Conservation (phyloP, 2,797 vertebrate genomes). For the Fratercula arctica region DNA sequence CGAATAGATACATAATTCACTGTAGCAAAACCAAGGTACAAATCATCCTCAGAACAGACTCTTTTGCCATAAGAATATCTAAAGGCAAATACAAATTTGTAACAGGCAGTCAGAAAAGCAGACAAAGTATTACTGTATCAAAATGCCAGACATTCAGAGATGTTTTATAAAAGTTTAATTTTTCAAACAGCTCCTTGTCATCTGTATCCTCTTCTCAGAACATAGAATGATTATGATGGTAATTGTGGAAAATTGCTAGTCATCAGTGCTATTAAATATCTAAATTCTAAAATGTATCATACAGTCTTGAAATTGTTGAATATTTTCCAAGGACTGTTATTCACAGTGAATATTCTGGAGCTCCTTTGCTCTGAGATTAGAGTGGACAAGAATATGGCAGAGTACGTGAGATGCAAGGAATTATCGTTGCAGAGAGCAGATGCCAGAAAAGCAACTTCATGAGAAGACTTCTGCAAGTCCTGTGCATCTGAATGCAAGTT, state of each 20-base stretch:
- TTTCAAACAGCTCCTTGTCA: constrained; percentile 13
- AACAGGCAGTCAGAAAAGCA: not conserved
- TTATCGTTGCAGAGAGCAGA: not conserved
- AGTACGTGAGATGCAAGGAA: fast-evolving
- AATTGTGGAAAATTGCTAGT: constrained; percentile 27
- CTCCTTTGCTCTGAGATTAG: not conserved
- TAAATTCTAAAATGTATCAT: constrained; percentile 18
- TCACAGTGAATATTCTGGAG: not conserved
- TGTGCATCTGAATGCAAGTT: not conserved
- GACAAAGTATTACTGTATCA: not conserved
- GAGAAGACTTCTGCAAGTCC: not conserved
- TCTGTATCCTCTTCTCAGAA: not conserved
- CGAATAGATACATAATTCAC: constrained; percentile 22
- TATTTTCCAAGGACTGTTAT: not conserved
- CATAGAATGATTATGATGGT: not conserved
- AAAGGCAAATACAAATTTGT: not conserved
- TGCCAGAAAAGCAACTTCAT: not conserved
- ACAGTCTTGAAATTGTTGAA: constrained; percentile 8
- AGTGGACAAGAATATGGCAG: not conserved
- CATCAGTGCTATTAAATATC: constrained; percentile 41
- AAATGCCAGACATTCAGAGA: not conserved
- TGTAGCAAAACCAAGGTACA: constrained; percentile 23
- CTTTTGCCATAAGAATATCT: not conserved
- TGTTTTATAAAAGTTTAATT: constrained; percentile 1
- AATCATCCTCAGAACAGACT: not conserved